Conservation (phyloP, 2,113 vertebrate species). For the Sterna hirundo region DNA sequence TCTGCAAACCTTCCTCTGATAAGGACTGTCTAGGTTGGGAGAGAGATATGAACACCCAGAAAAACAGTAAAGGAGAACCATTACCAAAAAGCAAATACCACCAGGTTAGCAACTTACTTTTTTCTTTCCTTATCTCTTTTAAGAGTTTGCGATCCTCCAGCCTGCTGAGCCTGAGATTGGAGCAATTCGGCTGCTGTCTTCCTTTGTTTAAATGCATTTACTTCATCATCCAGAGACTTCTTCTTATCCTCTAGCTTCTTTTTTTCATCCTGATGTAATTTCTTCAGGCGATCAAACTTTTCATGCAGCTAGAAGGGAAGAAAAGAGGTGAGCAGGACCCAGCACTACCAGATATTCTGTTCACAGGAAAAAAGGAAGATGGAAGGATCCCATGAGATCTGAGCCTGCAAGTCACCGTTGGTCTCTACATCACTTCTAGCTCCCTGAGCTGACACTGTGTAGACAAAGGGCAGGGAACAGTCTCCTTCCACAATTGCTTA, state of each 20-base stretch:
- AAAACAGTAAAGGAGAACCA: neutral
- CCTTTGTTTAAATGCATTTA: constrained; percentile 95
- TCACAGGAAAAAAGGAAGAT: neutral
- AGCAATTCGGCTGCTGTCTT: constrained; percentile 95
- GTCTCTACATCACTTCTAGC: neutral
- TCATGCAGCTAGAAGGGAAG: constrained; percentile 85
- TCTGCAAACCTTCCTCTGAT: neutral
- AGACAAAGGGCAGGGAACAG: neutral
- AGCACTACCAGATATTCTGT: neutral
- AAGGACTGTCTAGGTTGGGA: neutral
- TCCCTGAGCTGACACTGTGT: neutral
- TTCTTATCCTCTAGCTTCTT: constrained; percentile 98
- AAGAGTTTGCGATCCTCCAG: constrained; percentile 95
- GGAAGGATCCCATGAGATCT: neutral
- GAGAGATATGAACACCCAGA: neutral
- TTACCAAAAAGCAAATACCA: neutral
- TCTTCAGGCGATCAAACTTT: constrained; percentile 97
- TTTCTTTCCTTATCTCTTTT: constrained; percentile 99
- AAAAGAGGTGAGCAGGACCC: neutral
- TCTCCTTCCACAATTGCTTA: neutral
- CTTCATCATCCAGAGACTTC: constrained; percentile 92
- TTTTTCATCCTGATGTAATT: constrained; percentile 97
- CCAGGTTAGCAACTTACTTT: constrained; percentile 88
- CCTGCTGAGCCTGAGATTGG: constrained; percentile 93
- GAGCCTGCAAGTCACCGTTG: neutral